A percentile compares a stretch with the other conserved stretches of the same genome.
Conservation (phyloP, 2,888 invertebrate species). For the Epistrophe eligans region DNA sequence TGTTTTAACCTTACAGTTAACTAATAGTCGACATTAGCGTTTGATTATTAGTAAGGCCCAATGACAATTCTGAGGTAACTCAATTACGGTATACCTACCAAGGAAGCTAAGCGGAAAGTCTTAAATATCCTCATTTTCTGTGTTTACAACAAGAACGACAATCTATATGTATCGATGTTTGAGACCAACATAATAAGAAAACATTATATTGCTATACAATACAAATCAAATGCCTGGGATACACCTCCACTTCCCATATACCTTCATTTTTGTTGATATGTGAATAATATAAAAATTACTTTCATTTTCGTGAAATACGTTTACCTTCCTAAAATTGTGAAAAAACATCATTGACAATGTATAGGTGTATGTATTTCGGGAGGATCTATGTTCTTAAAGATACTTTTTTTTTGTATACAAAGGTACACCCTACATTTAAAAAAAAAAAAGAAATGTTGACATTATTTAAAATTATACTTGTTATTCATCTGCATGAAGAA, state of each 20-base stretch:
- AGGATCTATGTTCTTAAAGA: neutral
- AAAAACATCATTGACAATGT: neutral
- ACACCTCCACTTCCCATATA: neutral
- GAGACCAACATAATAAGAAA: neutral
- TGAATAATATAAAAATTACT: conserved; percentile 3
- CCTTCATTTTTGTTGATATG: too few relatives aligned
- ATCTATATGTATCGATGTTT: neutral
- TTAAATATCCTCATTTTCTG: neutral
- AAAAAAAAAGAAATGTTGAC: conserved; percentile 2
- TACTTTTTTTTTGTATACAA: neutral
- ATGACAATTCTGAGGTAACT: too few relatives aligned
- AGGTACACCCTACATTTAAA: neutral
- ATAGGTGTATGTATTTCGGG: neutral
- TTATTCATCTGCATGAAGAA: conserved; percentile 24
- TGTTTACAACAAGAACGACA: neutral
- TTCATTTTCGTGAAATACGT: conserved; percentile 7
- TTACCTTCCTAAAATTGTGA: neutral
- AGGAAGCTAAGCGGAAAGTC: neutral
- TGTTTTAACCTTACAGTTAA: too few relatives aligned
- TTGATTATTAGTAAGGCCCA: too few relatives aligned
- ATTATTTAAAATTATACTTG: conserved; percentile 21
- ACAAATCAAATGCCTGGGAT: neutral
- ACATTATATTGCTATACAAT: neutral
- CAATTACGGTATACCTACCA: too few relatives aligned
- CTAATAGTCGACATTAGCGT: too few relatives aligned